A percentile compares a stretch with the other conserved stretches of the same genome.
Conservation (phyloP, 2,888 invertebrate species). For the Allygus modestus region DNA sequence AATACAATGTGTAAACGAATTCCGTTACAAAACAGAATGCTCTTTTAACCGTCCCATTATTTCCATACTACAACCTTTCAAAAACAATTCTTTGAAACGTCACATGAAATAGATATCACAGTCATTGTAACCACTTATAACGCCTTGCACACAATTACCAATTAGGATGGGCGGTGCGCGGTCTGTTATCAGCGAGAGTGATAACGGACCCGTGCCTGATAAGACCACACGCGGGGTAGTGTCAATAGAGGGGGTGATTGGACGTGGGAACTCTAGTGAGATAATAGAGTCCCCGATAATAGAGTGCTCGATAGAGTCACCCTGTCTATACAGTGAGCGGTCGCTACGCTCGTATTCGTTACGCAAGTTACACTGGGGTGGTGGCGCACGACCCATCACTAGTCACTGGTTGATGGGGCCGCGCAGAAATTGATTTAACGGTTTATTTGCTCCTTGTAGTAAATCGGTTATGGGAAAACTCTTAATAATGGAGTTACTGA, state of each 20-base stretch:
- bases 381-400: background rate
- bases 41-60: no score
- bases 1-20: no score
- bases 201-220: slow-evolving; percentile 1
- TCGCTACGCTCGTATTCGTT: slow-evolving; percentile 15
- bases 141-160: slow-evolving; percentile 35
- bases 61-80: no score
- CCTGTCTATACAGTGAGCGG: background rate
- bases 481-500: background rate
- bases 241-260: slow-evolving; percentile 57
- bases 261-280: slow-evolving; percentile 28
- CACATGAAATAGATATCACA: no score
- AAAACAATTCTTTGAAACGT: no score
- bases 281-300: slow-evolving; percentile 38
- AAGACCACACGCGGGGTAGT: slow-evolving; percentile 5
- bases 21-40: no score
- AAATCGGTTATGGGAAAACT: slow-evolving; percentile 18
- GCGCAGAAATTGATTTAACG: background rate
- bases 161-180: background rate
- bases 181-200: background rate
- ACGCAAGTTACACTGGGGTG: background rate
- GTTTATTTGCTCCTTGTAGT: slow-evolving; percentile 17
- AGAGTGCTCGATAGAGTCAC: slow-evolving; percentile 5
- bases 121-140: background rate
- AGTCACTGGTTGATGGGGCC: background rate